These are phyloP conservation scores for Neotoxoptera formosana DNA, from an alignment of 1,140 invertebrate genomes.

Conservation along the genomic window DNA sequence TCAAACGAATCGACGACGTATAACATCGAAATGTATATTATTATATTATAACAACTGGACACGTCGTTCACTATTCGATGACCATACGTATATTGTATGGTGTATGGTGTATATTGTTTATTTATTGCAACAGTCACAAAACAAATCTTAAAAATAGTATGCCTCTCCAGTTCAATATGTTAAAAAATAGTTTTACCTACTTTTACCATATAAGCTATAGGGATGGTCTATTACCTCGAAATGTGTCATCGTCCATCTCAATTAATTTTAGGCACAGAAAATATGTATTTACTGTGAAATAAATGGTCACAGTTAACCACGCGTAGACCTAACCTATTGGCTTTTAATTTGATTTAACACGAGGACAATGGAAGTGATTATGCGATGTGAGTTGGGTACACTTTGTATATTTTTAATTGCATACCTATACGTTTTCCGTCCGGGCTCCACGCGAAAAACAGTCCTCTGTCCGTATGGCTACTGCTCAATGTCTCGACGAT, in stretches of 20 bases:
- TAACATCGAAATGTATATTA: background rate
- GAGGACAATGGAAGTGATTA: background rate
- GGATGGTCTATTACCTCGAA: background rate
- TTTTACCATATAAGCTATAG: no score
- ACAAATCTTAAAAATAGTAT: background rate
- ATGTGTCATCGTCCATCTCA: no score
- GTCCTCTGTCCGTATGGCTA: background rate
- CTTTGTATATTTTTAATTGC: background rate
- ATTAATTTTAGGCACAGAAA: background rate
- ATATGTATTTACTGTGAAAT: background rate
- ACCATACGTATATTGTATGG: no score
- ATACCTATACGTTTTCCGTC: constrained; percentile 42
- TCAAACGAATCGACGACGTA: background rate
- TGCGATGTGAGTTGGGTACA: background rate
- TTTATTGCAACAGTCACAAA: background rate
- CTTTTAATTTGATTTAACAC: background rate
- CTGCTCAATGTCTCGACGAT: constrained; percentile 17
- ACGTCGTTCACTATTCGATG: background rate
- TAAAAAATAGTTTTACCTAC: background rate
- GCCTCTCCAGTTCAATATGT: background rate
- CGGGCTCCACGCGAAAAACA: constrained; percentile 30
- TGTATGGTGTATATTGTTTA: background rate
- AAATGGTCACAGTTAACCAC: background rate
- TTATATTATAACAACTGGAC: background rate
- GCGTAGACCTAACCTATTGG: background rate